Base-by-base conservation (phyloP, 2,888 invertebrate species). In the Eupithecia exiguata region DNA sequence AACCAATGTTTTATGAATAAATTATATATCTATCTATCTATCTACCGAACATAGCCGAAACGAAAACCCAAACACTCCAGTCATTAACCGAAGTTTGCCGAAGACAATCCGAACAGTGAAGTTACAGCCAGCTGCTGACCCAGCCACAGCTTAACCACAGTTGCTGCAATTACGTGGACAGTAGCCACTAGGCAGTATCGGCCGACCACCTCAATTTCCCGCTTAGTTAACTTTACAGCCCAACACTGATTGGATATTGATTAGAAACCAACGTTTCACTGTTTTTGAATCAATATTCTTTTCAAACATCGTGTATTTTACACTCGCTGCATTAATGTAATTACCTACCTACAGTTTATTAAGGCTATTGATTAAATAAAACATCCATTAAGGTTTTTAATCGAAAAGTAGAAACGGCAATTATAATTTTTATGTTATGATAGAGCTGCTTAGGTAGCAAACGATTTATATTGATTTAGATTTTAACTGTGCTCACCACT, bases 141-240 rank as follows among this genome's bases (percentile, higher is more conserved):
- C 62, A 62, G 16, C 66, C 66, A 66, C 66, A 66, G 66, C 16
- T 14, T 5, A 21, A 40, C 38, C 40, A 53, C 62, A 68, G 69
- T 67, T n/a, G 7, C 25, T 69, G 68, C 74, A 71, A 68, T 74
- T 75, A 74, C 75, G 74, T 69, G 81, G 82, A 84, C 84, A 83
- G 86, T 86, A 83, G 81, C 84, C 61, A 83, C 86, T 86, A 83
- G 81, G 84, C 61, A 69, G 12, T 5, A 12, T 21, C 69, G 62
- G 82, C 84, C 81, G 84, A 81, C 86, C 84, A 86, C 89, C 87
- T 92, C 93, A 94, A 94, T 94, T 94, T 94, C 93, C 82, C 93
- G 94, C 88, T 94, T 92, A 93, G 94, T 94, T 94, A 94, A 93
- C 89, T 94, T 94, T 94, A 94, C 89, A 84, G 83, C 92, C 84